Percentiles rank a stretch among this genome's conserved stretches.
phyloP scores from a whole-genome alignment of 2,113 vertebrate species.

The Myotis yumanensis region DNA sequence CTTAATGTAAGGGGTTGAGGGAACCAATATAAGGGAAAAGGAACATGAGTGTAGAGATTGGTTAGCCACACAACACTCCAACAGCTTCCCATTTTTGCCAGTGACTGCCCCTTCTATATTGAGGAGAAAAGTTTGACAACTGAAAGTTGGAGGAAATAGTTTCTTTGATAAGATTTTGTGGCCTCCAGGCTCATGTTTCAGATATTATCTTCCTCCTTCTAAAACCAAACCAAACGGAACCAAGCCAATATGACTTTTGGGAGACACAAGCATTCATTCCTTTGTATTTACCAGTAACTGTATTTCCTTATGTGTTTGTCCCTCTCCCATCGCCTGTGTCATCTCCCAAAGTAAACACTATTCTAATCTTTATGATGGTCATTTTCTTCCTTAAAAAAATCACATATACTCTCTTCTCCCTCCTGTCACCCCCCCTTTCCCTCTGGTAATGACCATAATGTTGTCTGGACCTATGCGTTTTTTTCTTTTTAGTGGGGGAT shows the following conservation, averaged over 20 bases:
- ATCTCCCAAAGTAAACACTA: not conserved
- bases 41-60: not conserved
- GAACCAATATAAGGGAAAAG: not conserved
- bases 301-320: not conserved
- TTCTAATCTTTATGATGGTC: not conserved
- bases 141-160: not conserved
- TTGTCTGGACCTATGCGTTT: not conserved
- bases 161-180: not conserved
- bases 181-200: not conserved
- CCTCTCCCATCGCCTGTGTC: not conserved
- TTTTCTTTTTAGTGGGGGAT: not conserved
- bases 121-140: not conserved
- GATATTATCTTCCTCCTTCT: not conserved
- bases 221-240: not conserved
- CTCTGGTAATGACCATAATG: not conserved
- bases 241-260: not conserved
- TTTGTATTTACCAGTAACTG: not conserved
- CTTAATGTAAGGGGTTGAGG: not conserved
- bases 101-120: not conserved
- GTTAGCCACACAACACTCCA: not conserved
- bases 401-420: not conserved
- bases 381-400: not conserved
- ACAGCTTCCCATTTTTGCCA: not conserved
- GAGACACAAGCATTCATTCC: not conserved
- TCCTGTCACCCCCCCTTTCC: not conserved